Conservation (phyloP, 2,113 vertebrate genomes). For the Gallinago jamesoni region DNA sequence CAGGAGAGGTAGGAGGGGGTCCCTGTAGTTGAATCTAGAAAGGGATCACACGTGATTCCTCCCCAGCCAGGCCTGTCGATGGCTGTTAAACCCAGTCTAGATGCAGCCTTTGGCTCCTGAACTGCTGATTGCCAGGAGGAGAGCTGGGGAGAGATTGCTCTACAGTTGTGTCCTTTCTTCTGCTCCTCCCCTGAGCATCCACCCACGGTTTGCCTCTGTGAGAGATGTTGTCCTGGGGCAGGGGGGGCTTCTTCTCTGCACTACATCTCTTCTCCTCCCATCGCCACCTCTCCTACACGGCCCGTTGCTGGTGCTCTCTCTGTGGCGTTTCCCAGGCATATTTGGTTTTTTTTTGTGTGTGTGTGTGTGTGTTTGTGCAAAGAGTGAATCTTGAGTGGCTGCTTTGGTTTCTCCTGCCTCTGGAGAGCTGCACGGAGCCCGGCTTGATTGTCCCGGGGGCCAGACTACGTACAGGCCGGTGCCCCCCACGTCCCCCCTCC, state of each 20-base stretch:
- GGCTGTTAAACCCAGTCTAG: not conserved
- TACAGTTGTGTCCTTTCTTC: not conserved
- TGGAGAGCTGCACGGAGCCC: not conserved
- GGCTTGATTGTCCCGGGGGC: not conserved
- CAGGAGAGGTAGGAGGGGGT: not conserved
- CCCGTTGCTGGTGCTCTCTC: not conserved
- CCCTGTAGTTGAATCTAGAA: not conserved
- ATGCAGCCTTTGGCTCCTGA: not conserved
- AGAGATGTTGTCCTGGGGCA: not conserved
- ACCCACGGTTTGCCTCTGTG: not conserved
- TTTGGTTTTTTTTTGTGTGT: not conserved
- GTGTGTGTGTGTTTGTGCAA: not conserved
- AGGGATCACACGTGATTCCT: not conserved
- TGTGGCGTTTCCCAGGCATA: not conserved
- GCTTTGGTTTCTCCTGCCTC: not conserved
- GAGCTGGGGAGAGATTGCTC: not conserved
- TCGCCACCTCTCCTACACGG: accelerated
- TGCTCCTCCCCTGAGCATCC: not conserved
- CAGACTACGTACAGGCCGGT: accelerated
- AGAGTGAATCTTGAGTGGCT: not conserved
- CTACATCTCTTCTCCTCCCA: not conserved
- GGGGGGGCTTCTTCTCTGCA: not conserved
- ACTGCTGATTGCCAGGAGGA: not conserved
- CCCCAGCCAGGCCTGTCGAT: not conserved
- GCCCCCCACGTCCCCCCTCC: not conserved